phyloP scores from a whole-genome alignment of 2,797 vertebrate genomes.

The Smutsia temminckii region DNA sequence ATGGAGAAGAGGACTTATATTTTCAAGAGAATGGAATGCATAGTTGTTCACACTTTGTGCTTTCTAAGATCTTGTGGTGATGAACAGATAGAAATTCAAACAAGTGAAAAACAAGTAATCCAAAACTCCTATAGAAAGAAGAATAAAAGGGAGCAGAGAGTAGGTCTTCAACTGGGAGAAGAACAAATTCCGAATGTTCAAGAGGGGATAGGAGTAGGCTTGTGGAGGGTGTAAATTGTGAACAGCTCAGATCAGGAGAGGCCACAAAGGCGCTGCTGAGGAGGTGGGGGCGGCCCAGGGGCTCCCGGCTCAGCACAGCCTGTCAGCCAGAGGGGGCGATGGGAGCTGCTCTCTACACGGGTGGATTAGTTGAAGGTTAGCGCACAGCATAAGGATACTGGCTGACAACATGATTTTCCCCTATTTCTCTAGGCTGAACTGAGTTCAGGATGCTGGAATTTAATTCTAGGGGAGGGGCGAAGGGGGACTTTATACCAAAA shows the following conservation, averaged over 20 bases:
- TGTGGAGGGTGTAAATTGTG: background rate
- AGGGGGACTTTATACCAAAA: background rate
- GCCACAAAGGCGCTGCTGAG: background rate
- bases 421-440: background rate
- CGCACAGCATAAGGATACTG: too few relatives aligned
- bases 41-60: rapidly evolving
- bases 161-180: background rate
- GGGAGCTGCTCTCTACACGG: too few relatives aligned
- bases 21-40: background rate
- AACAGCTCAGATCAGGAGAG: too few relatives aligned
- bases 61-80: background rate
- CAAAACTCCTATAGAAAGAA: background rate
- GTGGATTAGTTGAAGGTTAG: background rate
- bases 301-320: background rate
- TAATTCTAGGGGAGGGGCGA: background rate
- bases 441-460: background rate
- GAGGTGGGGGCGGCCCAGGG: background rate
- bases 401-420: background rate
- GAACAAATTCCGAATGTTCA: background rate
- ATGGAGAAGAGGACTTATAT: background rate
- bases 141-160: background rate
- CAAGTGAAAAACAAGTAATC: background rate
- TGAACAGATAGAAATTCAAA: background rate
- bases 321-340: background rate
- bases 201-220: too few relatives aligned